A percentile compares a stretch with the other conserved stretches of the same genome.
phyloP scores from a whole-genome alignment of 2,888 invertebrate species.

The Cosmia pyralina region DNA sequence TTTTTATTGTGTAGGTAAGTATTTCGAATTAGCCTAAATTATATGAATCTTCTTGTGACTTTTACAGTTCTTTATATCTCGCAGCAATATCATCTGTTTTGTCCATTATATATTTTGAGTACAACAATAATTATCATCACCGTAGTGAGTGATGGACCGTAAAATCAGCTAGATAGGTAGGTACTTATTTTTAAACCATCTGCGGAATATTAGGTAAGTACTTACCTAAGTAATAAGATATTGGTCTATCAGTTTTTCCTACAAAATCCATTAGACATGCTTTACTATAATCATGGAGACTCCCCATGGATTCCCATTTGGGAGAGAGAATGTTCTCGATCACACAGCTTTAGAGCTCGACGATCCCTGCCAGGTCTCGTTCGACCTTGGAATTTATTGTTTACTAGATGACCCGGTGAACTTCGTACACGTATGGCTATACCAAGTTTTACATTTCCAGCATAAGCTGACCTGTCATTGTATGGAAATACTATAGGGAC shows the following conservation, averaged over 20 bases:
- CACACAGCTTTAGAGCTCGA: not conserved
- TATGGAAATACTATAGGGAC: too few relatives aligned
- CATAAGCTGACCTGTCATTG: too few relatives aligned
- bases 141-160: not conserved
- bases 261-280: not conserved
- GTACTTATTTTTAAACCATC: not conserved
- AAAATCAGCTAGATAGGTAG: not conserved
- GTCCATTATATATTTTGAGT: not conserved
- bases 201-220: not conserved
- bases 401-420: not conserved
- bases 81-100: constrained; percentile 5
- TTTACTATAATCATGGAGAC: not conserved
- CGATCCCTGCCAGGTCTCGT: not conserved
- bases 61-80: not conserved
- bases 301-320: not conserved
- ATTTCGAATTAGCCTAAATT: constrained; percentile 1
- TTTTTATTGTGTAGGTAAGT: not conserved
- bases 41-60: not conserved
- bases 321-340: not conserved
- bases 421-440: too few relatives aligned
- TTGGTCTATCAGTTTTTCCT: not conserved
- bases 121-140: not conserved
- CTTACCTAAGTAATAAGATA: not conserved
- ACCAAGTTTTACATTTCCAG: too few relatives aligned
- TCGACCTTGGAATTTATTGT: constrained; percentile 21